phyloP scores from a whole-genome alignment of 2,888 invertebrate species.

The Pachycephus smyrnensis region DNA sequence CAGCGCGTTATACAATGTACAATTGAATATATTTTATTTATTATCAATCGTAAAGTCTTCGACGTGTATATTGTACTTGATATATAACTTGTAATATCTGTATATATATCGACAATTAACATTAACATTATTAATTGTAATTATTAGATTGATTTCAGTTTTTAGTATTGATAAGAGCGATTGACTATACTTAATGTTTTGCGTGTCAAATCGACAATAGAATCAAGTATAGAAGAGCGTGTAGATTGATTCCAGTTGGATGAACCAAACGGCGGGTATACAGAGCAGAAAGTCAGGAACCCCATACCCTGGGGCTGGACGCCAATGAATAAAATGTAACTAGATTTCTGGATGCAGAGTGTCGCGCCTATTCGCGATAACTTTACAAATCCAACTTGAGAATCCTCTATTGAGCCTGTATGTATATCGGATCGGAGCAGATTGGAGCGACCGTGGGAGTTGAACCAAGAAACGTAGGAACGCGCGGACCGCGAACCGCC shows the following conservation, averaged over 20 bases:
- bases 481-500: constrained; percentile 52
- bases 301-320: background rate
- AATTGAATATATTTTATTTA: background rate
- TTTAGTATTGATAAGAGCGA: too few species aligned
- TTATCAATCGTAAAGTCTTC: background rate
- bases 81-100: background rate
- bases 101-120: background rate
- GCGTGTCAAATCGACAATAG: too few species aligned
- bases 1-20: background rate
- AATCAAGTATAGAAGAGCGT: too few species aligned
- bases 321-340: background rate
- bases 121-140: background rate
- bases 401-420: background rate
- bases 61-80: background rate
- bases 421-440: background rate
- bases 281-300: background rate
- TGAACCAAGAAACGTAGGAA: constrained; percentile 39
- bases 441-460: constrained; percentile 20
- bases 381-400: background rate
- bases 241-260: background rate
- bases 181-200: too few species aligned
- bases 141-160: background rate
- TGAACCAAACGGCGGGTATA: background rate
- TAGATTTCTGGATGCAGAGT: background rate
- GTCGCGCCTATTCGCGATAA: background rate